These are phyloP conservation scores for Myotis vivesi DNA, from an alignment of 2,797 vertebrate genomes.

Conservation along the genomic window DNA sequence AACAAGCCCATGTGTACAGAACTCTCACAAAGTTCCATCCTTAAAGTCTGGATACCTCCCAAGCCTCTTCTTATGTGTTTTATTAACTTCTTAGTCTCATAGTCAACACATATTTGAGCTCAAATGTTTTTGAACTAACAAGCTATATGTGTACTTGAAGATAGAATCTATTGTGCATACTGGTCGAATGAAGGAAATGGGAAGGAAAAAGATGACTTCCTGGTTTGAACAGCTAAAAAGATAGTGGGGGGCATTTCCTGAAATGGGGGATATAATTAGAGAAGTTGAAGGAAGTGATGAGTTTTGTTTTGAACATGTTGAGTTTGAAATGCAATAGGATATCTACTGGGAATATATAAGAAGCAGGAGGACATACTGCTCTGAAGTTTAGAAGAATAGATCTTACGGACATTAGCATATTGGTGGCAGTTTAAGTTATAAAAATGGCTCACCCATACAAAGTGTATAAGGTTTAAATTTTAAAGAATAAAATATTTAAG, in stretches of 20 bases:
- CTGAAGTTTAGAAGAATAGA: not conserved
- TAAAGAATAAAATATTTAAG: not conserved
- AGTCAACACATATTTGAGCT: not conserved
- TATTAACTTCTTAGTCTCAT: not conserved
- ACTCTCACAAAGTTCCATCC: not conserved
- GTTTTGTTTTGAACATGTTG: not conserved
- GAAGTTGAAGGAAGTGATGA: not conserved
- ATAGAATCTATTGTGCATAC: too few species aligned
- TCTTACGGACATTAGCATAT: not conserved
- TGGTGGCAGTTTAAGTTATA: not conserved
- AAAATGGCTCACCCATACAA: not conserved
- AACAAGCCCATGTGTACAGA: not conserved
- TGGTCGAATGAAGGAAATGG: not conserved
- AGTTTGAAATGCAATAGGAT: not conserved
- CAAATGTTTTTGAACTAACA: slow-evolving; percentile 18
- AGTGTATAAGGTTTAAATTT: not conserved
- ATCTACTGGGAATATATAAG: not conserved
- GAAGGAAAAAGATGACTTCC: not conserved
- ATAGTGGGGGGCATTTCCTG: not conserved
- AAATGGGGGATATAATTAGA: not conserved
- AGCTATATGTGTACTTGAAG: not conserved
- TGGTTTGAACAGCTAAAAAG: not conserved
- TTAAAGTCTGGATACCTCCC: not conserved
- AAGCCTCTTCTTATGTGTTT: not conserved
- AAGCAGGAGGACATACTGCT: not conserved